Percentiles rank a stretch among this genome's conserved stretches.
These are phyloP conservation scores for Todiramphus chloris DNA, from an alignment of 2,113 vertebrate genomes.

Conservation along the genomic window DNA sequence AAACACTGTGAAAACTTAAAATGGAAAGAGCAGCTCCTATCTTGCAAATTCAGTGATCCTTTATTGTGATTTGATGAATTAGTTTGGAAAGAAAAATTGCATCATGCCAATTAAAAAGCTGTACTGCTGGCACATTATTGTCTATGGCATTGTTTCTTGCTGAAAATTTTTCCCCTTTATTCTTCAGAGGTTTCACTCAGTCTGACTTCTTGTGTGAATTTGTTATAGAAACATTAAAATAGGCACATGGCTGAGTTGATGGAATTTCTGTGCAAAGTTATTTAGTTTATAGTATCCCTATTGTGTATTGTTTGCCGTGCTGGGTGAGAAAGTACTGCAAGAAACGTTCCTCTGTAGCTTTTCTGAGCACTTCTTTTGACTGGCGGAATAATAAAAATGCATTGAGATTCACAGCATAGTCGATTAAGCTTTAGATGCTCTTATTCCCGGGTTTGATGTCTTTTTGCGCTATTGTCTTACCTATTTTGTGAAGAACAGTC, in stretches of 20 bases:
- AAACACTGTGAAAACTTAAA: neutral
- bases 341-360: conserved; percentile 34
- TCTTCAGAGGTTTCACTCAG: conserved; percentile 10
- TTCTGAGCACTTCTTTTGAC: conserved; percentile 48
- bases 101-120: conserved; percentile 19
- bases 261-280: conserved; percentile 48
- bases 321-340: conserved; percentile 56
- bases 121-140: neutral
- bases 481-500: conserved; percentile 59
- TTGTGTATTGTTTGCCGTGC: conserved; percentile 60
- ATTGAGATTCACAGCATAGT: conserved; percentile 43
- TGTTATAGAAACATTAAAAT: conserved; percentile 31
- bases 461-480: conserved; percentile 52
- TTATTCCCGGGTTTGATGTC: conserved; percentile 49
- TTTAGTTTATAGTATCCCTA: conserved; percentile 44
- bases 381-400: conserved; percentile 45
- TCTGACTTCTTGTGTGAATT: conserved; percentile 16
- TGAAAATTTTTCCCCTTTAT: neutral
- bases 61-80: neutral
- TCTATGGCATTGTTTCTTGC: neutral
- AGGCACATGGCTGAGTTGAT: conserved; percentile 45
- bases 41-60: neutral
- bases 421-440: conserved; percentile 59
- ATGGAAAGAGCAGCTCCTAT: neutral
- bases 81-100: neutral